Percentiles rank a stretch among this genome's conserved stretches.
Conservation (phyloP, 1,140 invertebrate species). For the Tenebrio molitor region DNA sequence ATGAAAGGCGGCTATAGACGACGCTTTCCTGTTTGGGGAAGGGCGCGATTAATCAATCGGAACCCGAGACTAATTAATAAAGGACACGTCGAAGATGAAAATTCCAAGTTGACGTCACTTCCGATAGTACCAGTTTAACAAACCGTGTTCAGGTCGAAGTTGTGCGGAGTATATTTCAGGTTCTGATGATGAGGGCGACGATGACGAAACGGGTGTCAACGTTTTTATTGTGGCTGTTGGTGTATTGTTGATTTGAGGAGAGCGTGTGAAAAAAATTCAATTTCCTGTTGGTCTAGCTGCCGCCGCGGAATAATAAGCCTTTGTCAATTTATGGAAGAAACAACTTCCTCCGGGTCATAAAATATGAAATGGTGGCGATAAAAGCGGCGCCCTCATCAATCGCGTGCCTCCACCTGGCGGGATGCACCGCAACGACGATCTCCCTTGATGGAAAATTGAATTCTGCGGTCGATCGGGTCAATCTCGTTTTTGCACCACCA, state of each 20-base stretch:
- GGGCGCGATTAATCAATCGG: conserved; percentile 8
- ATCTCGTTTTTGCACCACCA: conserved; percentile 63
- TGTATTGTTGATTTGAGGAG: no score
- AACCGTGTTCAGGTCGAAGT: no score
- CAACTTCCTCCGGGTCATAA: conserved; percentile 20
- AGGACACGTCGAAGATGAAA: not conserved
- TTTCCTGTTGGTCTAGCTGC: not conserved
- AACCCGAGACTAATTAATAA: conserved; percentile 14
- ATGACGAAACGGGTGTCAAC: not conserved
- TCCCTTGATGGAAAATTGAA: conserved; percentile 72
- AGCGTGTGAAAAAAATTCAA: conserved; percentile 37
- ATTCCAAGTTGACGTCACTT: no score
- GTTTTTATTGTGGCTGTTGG: no score
- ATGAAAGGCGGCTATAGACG: conserved; percentile 40
- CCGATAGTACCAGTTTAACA: no score
- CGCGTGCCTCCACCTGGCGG: conserved; percentile 10
- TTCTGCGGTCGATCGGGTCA: conserved; percentile 72
- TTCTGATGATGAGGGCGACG: no score
- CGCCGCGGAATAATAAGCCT: conserved; percentile 24
- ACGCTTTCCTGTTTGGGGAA: conserved; percentile 36
- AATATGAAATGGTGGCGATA: conserved; percentile 18
- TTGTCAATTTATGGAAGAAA: conserved; percentile 36
- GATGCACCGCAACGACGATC: conserved; percentile 63
- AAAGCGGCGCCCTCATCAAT: conserved; percentile 24
- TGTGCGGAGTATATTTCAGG: no score